Conservation (phyloP, 2,888 invertebrate species). For the Pterostichus niger region DNA sequence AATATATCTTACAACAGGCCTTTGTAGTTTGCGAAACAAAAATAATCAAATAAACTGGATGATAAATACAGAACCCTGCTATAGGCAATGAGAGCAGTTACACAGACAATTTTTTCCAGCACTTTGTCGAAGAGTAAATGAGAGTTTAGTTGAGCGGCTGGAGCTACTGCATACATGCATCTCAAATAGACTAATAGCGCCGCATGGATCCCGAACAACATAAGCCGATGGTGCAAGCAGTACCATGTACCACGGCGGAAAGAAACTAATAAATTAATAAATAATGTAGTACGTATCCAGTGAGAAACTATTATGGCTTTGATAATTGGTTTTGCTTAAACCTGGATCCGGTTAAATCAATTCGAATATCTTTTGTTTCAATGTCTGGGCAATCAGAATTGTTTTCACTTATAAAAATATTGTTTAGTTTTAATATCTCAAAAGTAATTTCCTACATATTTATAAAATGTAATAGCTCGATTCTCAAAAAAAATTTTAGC, state of each 20-base stretch:
- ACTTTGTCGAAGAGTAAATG: background rate
- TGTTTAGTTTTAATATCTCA: too few species aligned
- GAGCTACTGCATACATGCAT: conserved; percentile 69
- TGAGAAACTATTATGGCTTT: conserved; percentile 53
- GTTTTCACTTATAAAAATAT: too few species aligned
- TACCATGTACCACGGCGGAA: conserved; percentile 46
- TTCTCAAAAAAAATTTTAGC: too few species aligned
- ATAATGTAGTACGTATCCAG: conserved; percentile 57
- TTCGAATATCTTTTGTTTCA: conserved; percentile 12
- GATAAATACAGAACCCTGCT: conserved; percentile 68
- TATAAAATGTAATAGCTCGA: too few species aligned
- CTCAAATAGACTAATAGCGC: conserved; percentile 69
- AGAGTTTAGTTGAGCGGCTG: conserved; percentile 64
- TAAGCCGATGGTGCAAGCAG: conserved; percentile 40
- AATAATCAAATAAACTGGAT: conserved; percentile 68
- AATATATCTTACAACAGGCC: conserved; percentile 67
- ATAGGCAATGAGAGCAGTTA: conserved; percentile 67
- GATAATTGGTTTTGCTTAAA: conserved; percentile 36
- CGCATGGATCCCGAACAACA: conserved; percentile 69
- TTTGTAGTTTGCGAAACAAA: conserved; percentile 69
- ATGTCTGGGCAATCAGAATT: too few species aligned
- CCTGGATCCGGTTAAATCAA: conserved; percentile 13
- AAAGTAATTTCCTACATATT: background rate
- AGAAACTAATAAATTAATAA: conserved; percentile 62
- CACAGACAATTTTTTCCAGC: conserved; percentile 35